Evolutionary conservation across 1,140 invertebrate species (phyloP).

Genomic region (Drosophila repleta): DNA sequence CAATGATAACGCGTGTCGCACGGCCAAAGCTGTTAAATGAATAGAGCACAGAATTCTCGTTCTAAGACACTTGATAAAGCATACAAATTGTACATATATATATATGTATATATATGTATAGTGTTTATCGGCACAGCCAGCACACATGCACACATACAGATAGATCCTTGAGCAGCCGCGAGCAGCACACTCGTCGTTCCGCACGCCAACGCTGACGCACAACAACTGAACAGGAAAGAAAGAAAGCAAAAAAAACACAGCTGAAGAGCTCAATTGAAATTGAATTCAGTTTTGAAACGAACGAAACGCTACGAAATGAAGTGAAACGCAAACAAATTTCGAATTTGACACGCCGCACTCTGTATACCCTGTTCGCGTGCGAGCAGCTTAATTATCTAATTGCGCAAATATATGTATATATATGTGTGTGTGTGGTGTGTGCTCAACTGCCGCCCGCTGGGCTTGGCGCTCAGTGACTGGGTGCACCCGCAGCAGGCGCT

Average conservation of each 20-base stretch:
- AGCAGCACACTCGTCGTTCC: slow-evolving; percentile 21
- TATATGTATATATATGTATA: slow-evolving; percentile 5
- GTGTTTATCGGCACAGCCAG: slow-evolving; percentile 27
- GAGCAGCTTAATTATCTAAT: slow-evolving; percentile 4
- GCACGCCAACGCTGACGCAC: slow-evolving; percentile 57
- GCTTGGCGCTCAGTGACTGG: not conserved
- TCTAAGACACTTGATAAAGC: slow-evolving; percentile 34
- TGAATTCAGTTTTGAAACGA: slow-evolving; percentile 56
- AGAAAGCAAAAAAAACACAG: slow-evolving; percentile 35
- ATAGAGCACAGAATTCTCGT: slow-evolving; percentile 16
- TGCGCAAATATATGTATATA: no score
- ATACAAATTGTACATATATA: slow-evolving; percentile 15
- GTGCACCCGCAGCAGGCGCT: not conserved
- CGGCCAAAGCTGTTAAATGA: slow-evolving; percentile 2
- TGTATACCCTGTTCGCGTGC: slow-evolving; percentile 15
- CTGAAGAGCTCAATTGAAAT: slow-evolving; percentile 43
- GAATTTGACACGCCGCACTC: slow-evolving; percentile 15
- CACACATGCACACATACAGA: slow-evolving; percentile 1
- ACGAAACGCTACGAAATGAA: slow-evolving; percentile 39
- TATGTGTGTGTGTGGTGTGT: no score
- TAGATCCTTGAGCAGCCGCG: slow-evolving; percentile 32
- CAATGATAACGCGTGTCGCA: slow-evolving; percentile 53
- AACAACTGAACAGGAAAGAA: slow-evolving; percentile 47
- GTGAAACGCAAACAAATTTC: slow-evolving; percentile 22
- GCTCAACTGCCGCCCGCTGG: not conserved